Evolutionary conservation across 2,797 vertebrate genomes (phyloP), one percentile per base, ranked within the genome.

Genomic region (Gymnoscopelus microlampas): DNA sequence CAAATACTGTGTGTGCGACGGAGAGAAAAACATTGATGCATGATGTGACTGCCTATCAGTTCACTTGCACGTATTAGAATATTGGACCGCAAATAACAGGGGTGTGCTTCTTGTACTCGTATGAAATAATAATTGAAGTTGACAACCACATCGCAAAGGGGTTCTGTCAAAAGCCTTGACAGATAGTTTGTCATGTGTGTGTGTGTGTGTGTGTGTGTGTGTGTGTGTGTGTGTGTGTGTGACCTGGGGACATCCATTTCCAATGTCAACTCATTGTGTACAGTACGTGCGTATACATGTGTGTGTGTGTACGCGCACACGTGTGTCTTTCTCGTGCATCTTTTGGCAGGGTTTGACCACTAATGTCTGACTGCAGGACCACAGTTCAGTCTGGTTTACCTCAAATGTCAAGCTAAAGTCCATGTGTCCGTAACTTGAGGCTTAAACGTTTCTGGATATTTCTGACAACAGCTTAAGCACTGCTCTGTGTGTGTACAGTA

Each of bases 81-180:
- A 9, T 35, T 4, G 51, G 67, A 73, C 53, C 15, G 63, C 29
- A 3, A 61, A 49, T 14, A 56, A 63, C n/a, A 44, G 3, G 26
- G 49, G 70, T 26, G 0, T 64, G 79, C 71, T 48, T 24, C 9
- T 2, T 32, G 68, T 67, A 60, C 67, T 58, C 54, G 35, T 29
- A 68, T 32, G 23, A 63, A 63, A 47, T 0, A 15, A 14, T 54
- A 50, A 78, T 58, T 56, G 55, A 68, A 35, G 69, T 0, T 2
- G 74, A 81, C 60, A 12, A 29, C 13, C 7, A 0, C 5, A 0
- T 11, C 64, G 2, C 44, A 69, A 71, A 78, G 55, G 60, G 55
- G 57, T 68, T 57, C 65, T 24, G 70, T 79, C 76, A 68, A 1
- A 62, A 29, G 62, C 26, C 51, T 5, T 61, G 80, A 82, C 56